phyloP scores from a whole-genome alignment of 2,113 vertebrate species.

The Bostrychus sinensis region DNA sequence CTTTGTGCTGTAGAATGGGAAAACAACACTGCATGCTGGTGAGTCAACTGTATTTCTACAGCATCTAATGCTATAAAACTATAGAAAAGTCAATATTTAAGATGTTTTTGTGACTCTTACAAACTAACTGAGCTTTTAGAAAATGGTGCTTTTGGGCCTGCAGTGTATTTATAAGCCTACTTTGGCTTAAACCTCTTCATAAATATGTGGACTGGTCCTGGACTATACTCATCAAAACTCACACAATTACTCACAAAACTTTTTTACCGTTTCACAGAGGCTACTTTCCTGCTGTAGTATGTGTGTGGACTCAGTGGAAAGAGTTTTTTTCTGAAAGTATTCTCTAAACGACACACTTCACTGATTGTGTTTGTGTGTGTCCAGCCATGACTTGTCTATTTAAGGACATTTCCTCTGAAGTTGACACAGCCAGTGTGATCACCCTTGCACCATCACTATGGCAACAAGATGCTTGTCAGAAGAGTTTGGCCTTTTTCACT shows the following conservation, averaged over 20 bases:
- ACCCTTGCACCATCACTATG: slow-evolving; percentile 16
- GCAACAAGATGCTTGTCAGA: slow-evolving; percentile 43
- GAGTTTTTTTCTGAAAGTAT: slow-evolving; percentile 42
- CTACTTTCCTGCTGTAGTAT: slow-evolving; percentile 28
- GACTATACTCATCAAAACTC: neutral
- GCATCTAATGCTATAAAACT: neutral
- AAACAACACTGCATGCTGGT: neutral
- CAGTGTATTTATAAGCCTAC: too few relatives aligned
- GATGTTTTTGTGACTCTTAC: too few relatives aligned
- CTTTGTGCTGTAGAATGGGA: neutral
- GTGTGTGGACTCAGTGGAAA: slow-evolving; percentile 17
- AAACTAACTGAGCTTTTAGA: too few relatives aligned
- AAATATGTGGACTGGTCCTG: neutral
- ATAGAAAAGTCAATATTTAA: neutral
- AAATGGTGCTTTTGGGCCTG: too few relatives aligned
- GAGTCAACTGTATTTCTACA: neutral
- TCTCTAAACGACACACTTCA: slow-evolving; percentile 48
- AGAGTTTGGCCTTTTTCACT: slow-evolving; percentile 6
- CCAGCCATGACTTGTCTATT: slow-evolving; percentile 59
- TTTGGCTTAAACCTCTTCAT: neutral
- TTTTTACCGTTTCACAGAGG: slow-evolving; percentile 5
- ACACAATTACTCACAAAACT: too few relatives aligned
- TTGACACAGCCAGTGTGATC: slow-evolving; percentile 20
- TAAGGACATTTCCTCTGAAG: slow-evolving; percentile 56
- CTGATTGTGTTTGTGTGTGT: slow-evolving; percentile 42